phyloP scores from a whole-genome alignment of 2,113 vertebrate species.

The Psittacara wagleri region DNA sequence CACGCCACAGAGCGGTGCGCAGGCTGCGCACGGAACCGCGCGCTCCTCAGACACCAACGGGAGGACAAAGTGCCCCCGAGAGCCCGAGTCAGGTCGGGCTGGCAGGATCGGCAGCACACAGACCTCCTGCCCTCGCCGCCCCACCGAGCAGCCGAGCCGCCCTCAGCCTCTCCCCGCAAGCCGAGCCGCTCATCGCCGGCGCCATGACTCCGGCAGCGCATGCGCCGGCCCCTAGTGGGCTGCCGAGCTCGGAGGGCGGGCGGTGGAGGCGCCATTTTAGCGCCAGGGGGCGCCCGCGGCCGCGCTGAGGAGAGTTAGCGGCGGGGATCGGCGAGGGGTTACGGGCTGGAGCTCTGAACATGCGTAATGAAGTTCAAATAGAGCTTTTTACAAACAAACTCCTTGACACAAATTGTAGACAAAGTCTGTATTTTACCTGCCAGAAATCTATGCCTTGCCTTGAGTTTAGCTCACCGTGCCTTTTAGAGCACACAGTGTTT shows the following conservation, averaged over 20 bases:
- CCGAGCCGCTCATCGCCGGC: rapidly evolving
- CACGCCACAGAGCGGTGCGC: not conserved
- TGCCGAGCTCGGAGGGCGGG: too few species aligned
- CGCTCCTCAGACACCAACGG: too few species aligned
- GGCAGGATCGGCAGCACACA: not conserved
- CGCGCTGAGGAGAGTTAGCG: not conserved
- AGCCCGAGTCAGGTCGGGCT: too few species aligned
- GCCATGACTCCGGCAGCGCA: too few species aligned
- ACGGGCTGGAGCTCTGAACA: not conserved
- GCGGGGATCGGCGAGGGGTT: not conserved
- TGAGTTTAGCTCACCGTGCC: not conserved
- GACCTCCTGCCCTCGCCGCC: too few species aligned
- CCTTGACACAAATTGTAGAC: not conserved
- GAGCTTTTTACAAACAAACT: not conserved
- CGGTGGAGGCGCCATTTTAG: not conserved
- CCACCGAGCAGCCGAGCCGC: too few species aligned
- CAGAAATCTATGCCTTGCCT: not conserved
- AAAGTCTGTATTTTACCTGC: not conserved
- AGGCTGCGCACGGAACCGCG: not conserved
- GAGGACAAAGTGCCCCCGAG: not conserved
- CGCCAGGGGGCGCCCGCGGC: not conserved
- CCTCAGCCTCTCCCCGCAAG: too few species aligned
- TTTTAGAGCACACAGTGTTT: rapidly evolving
- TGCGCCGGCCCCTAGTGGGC: too few species aligned
- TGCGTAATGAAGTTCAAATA: not conserved